These are phyloP conservation scores for Acleris emargana DNA, from an alignment of 2,888 invertebrate species.

Conservation along the genomic window DNA sequence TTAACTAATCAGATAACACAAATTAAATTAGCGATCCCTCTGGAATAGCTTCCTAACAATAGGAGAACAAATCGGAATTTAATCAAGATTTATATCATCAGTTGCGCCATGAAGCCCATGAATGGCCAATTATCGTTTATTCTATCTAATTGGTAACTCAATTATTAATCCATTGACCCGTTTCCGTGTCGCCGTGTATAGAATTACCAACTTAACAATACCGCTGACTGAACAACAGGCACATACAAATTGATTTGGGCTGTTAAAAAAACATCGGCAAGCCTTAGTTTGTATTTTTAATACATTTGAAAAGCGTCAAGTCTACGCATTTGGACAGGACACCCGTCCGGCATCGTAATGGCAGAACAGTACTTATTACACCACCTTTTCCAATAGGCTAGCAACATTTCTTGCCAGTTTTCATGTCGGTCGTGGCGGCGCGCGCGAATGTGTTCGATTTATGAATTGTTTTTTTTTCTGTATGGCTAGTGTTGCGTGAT, in stretches of 20 bases:
- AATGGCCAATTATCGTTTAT: slow-evolving; percentile 33
- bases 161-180: slow-evolving; percentile 73
- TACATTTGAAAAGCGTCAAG: slow-evolving; percentile 36
- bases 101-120: slow-evolving; percentile 18
- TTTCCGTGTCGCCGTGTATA: slow-evolving; percentile 49
- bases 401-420: slow-evolving; percentile 52
- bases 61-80: slow-evolving; percentile 16
- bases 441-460: slow-evolving; percentile 56
- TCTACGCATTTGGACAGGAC: slow-evolving; percentile 41
- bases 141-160: slow-evolving; percentile 49
- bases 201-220: slow-evolving; percentile 10
- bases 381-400: slow-evolving; percentile 54
- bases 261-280: slow-evolving; percentile 4
- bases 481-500: slow-evolving; percentile 50
- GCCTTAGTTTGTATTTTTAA: slow-evolving; percentile 13
- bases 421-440: slow-evolving; percentile 57
- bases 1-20: background rate
- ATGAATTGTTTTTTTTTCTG: slow-evolving; percentile 44
- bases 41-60: background rate
- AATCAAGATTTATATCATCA: slow-evolving; percentile 30
- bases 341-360: slow-evolving; percentile 63
- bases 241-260: background rate
- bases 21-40: background rate
- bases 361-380: slow-evolving; percentile 50
- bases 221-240: background rate